phyloP scores from a whole-genome alignment of 2,113 vertebrate genomes.

The Sapayoa aenigma region DNA sequence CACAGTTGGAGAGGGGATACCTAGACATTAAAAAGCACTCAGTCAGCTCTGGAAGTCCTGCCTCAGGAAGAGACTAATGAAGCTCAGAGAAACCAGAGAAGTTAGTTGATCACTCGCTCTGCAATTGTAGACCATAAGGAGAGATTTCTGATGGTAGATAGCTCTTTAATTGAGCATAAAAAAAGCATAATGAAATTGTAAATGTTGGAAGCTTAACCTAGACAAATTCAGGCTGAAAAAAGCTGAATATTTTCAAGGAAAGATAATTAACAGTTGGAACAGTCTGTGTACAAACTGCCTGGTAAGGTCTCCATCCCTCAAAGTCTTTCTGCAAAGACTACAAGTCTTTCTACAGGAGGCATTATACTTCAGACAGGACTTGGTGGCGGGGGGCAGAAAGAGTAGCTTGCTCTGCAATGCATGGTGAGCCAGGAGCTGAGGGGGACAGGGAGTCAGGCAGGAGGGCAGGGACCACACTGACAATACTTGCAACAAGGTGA shows the following conservation, averaged over 20 bases:
- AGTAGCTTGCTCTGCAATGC: not conserved
- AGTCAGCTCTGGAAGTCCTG: not conserved
- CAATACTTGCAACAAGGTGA: not conserved
- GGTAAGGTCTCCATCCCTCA: not conserved
- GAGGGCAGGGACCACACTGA: not conserved
- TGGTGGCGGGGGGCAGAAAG: not conserved
- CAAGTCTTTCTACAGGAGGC: not conserved
- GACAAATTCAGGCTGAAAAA: slow-evolving; percentile 18
- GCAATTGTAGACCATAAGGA: not conserved
- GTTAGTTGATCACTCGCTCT: not conserved
- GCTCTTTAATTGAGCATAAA: slow-evolving; percentile 47
- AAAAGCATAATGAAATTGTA: slow-evolving; percentile 44
- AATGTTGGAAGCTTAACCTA: not conserved
- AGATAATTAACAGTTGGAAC: slow-evolving; percentile 2
- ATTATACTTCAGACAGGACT: not conserved
- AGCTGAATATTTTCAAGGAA: not conserved
- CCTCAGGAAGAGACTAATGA: slow-evolving; percentile 4
- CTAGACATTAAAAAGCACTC: not conserved
- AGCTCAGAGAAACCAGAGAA: not conserved
- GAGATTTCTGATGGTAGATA: slow-evolving; percentile 12
- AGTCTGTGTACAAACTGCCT: not conserved
- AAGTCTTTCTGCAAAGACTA: not conserved
- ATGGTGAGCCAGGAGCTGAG: not conserved
- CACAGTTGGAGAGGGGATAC: not conserved
- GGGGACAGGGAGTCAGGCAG: not conserved